These are phyloP conservation scores for Perccottus glenii DNA, from an alignment of 2,113 vertebrate genomes.

Conservation along the genomic window DNA sequence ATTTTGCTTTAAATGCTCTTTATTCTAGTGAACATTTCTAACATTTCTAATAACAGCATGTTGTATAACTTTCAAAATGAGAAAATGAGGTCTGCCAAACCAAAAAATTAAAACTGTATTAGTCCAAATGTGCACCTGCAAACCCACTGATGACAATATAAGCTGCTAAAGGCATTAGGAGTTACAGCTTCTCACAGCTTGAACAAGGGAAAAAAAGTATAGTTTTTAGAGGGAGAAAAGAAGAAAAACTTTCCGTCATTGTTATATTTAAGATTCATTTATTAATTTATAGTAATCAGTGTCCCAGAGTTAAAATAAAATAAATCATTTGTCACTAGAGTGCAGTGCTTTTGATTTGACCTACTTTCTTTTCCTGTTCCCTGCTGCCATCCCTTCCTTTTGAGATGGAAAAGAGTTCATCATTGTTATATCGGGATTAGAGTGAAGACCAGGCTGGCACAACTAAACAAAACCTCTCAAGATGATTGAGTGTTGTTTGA, in stretches of 20 bases:
- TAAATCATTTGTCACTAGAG: conserved; percentile 72
- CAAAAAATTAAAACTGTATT: not conserved
- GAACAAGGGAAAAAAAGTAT: not conserved
- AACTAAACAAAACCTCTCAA: conserved; percentile 33
- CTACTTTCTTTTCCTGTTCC: conserved; percentile 69
- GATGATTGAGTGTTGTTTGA: no score
- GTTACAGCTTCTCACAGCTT: conserved; percentile 19
- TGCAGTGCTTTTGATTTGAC: conserved; percentile 71
- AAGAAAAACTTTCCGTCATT: conserved; percentile 8
- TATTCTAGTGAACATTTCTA: conserved; percentile 16
- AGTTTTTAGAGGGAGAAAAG: no score
- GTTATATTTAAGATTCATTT: conserved; percentile 62
- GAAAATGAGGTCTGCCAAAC: conserved; percentile 3
- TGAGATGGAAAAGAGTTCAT: conserved; percentile 40
- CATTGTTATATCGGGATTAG: conserved; percentile 67
- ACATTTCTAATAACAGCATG: conserved; percentile 11
- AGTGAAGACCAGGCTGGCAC: conserved; percentile 51
- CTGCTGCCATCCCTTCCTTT: conserved; percentile 51
- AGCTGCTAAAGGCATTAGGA: conserved; percentile 28
- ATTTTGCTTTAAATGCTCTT: conserved; percentile 22
- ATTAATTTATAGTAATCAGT: conserved; percentile 70
- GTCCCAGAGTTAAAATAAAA: conserved; percentile 58
- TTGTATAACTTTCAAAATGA: conserved; percentile 24
- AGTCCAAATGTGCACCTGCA: no score
- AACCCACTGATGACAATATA: no score